phyloP scores from a whole-genome alignment of 2,113 vertebrate genomes.

The Zosterops pallidus region DNA sequence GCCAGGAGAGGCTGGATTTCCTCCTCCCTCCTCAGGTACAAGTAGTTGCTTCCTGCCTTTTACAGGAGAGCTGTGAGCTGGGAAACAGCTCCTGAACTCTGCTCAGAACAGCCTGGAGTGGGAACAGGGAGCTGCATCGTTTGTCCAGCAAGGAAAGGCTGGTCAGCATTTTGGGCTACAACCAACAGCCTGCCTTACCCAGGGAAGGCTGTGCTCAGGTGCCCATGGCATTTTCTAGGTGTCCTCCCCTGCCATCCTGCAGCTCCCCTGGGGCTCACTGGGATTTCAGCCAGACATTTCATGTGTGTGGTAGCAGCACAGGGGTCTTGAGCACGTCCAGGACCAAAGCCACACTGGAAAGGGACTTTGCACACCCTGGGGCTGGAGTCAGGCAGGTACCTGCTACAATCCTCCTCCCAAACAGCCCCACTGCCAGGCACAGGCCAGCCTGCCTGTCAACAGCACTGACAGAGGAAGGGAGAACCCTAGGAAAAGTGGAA shows the following conservation, averaged over 20 bases:
- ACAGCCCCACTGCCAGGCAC: not conserved
- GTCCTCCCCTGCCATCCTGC: not conserved
- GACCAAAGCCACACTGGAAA: not conserved
- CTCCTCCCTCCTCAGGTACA: not conserved
- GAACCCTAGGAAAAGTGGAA: not conserved
- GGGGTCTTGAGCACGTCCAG: rapidly evolving
- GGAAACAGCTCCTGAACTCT: not conserved
- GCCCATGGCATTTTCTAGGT: not conserved
- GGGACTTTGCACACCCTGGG: not conserved
- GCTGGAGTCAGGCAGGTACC: not conserved
- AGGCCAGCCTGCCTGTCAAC: not conserved
- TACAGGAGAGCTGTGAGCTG: rapidly evolving
- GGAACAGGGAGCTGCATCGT: not conserved
- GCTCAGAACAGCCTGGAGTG: not conserved
- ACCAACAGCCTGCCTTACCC: too few species aligned
- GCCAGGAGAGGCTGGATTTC: not conserved
- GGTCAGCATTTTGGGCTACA: not conserved
- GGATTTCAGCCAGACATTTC: not conserved
- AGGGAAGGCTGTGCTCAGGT: not conserved
- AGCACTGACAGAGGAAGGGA: not conserved
- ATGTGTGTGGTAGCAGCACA: rapidly evolving
- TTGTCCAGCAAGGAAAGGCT: not conserved
- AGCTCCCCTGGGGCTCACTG: too few species aligned
- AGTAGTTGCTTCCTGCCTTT: not conserved
- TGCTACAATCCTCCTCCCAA: not conserved